Evolutionary conservation across 2,797 vertebrate species (phyloP).

Genomic region (Alcedo quadribrachys): DNA sequence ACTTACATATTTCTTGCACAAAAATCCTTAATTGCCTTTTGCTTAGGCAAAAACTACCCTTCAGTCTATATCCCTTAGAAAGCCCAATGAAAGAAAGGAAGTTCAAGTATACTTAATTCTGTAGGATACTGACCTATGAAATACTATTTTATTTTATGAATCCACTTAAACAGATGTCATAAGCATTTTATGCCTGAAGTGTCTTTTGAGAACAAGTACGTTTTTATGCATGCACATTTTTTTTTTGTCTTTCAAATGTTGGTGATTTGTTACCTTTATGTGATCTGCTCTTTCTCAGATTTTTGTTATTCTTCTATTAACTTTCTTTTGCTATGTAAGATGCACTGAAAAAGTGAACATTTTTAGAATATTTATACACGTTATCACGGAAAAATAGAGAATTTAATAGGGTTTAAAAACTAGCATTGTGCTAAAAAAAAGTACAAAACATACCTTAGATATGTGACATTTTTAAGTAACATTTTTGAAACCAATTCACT

Average conservation of each 20-base stretch:
- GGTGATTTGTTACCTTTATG: background rate
- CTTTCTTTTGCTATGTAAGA: background rate
- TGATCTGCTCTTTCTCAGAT: background rate
- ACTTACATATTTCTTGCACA: background rate
- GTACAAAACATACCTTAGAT: background rate
- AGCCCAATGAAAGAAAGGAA: background rate
- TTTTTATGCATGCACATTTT: background rate
- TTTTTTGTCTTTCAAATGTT: background rate
- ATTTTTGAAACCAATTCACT: background rate
- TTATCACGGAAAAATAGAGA: background rate
- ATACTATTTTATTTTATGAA: background rate
- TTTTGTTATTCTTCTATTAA: background rate
- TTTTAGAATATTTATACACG: background rate
- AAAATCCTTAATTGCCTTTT: background rate
- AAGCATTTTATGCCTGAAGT: background rate
- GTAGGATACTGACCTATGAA: background rate
- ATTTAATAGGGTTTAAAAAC: background rate
- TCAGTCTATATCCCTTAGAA: background rate
- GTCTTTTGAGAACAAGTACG: background rate
- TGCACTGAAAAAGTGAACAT: fast-evolving
- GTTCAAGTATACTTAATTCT: background rate
- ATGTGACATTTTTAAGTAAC: background rate
- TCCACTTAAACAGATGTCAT: background rate
- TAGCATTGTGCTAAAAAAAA: background rate
- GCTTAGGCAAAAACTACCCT: background rate